phyloP scores from a whole-genome alignment of 1,140 invertebrate genomes.

The Pogonus chalceus region DNA sequence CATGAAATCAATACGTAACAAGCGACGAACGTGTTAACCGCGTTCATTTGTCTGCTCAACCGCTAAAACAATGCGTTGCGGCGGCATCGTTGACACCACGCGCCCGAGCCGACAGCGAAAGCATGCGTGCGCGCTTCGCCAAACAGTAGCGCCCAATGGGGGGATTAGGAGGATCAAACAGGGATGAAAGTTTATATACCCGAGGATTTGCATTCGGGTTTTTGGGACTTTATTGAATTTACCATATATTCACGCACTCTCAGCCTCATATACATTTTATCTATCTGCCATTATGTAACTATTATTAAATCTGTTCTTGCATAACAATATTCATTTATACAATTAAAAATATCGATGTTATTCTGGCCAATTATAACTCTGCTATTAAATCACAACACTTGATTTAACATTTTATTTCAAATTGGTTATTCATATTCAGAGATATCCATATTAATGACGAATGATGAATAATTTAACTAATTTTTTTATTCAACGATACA shows the following conservation, averaged over 20 bases:
- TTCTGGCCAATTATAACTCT: too few species aligned
- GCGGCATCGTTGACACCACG: conserved; percentile 23
- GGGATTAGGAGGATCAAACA: not conserved
- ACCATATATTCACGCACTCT: not conserved
- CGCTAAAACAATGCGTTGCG: conserved; percentile 33
- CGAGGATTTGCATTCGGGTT: not conserved
- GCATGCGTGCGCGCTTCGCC: not conserved
- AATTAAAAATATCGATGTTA: too few species aligned
- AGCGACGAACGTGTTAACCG: conserved; percentile 31
- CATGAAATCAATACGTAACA: conserved; percentile 32
- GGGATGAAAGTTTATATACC: not conserved
- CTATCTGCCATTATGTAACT: too few species aligned
- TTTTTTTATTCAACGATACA: too few species aligned
- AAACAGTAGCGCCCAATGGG: not conserved
- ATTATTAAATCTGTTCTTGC: too few species aligned
- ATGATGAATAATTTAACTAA: too few species aligned
- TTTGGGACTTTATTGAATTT: not conserved
- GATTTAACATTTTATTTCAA: too few species aligned
- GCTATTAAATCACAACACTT: too few species aligned
- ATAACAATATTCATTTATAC: too few species aligned
- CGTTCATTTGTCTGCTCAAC: conserved; percentile 33
- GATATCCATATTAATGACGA: too few species aligned
- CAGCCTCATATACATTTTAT: too few species aligned
- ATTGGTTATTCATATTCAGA: too few species aligned
- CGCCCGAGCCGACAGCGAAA: conserved; percentile 9